Percentiles rank a stretch among this genome's conserved stretches.
Evolutionary conservation across 2,113 vertebrate species (phyloP).

Genomic region (Synodontis membranacea): DNA sequence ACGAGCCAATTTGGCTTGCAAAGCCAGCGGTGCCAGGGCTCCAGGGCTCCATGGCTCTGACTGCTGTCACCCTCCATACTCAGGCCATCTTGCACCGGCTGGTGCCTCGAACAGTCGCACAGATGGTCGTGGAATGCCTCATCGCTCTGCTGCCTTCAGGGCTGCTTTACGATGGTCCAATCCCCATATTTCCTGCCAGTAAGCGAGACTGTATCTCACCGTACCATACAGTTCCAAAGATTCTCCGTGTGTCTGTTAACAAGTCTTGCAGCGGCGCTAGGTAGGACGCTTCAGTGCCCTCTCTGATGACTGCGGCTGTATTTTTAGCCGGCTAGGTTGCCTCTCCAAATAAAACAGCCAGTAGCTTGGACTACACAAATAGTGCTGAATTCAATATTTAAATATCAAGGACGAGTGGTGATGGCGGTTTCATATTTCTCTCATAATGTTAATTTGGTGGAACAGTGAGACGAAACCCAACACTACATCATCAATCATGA

Average conservation of each 20-base stretch:
- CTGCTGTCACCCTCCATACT: conserved; percentile 12
- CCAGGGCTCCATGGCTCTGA: conserved; percentile 30
- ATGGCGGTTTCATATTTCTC: not conserved
- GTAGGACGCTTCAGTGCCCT: not conserved
- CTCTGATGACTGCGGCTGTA: conserved; percentile 2
- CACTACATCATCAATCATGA: not conserved
- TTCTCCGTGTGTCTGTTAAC: conserved; percentile 8
- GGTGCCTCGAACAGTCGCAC: conserved; percentile 53
- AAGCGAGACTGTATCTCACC: conserved; percentile 14
- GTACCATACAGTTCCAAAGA: not conserved
- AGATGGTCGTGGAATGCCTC: conserved; percentile 62
- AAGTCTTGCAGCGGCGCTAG: not conserved
- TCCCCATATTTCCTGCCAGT: conserved; percentile 21
- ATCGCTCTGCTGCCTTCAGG: conserved; percentile 45
- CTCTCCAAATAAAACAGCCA: not conserved
- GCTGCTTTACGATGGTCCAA: not conserved
- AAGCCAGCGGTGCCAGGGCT: not conserved
- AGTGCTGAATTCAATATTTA: not conserved
- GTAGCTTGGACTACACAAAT: not conserved
- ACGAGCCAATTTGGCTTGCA: not conserved
- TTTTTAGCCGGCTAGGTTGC: not conserved
- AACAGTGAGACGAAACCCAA: not conserved
- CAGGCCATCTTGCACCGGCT: conserved; percentile 44
- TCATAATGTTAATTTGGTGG: not conserved
- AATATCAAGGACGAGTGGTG: not conserved